A percentile compares a stretch with the other conserved stretches of the same genome.
phyloP scores from a whole-genome alignment of 2,797 vertebrate genomes.

The Enteromius anoplus region DNA sequence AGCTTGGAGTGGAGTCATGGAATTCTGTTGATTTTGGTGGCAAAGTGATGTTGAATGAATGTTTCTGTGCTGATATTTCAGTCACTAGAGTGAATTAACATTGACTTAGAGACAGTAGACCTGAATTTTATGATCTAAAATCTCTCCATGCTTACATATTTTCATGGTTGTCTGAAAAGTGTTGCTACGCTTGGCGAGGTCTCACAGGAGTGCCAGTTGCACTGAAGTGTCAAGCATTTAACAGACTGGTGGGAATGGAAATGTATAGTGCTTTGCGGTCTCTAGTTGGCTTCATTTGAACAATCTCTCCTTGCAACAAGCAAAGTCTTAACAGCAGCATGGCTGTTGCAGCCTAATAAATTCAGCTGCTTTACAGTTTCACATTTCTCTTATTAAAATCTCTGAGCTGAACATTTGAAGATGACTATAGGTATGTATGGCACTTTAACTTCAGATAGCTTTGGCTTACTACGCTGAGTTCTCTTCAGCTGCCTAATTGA shows the following conservation, averaged over 20 bases:
- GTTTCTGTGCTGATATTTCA: not conserved
- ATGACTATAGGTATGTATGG: not conserved
- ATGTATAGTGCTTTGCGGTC: slow-evolving; percentile 53
- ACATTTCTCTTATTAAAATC: not conserved
- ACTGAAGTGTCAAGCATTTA: slow-evolving; percentile 64
- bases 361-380: slow-evolving; percentile 12
- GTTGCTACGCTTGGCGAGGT: slow-evolving; percentile 51
- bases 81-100: slow-evolving; percentile 1
- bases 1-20: not conserved
- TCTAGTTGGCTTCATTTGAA: slow-evolving; percentile 39
- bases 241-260: slow-evolving; percentile 61
- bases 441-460: not conserved
- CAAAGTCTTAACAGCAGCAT: slow-evolving; percentile 35
- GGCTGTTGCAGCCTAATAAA: slow-evolving; percentile 18
- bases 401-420: not conserved
- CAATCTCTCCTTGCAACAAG: slow-evolving; percentile 52
- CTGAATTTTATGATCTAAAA: not conserved
- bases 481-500: slow-evolving; percentile 13
- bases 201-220: slow-evolving; percentile 56
- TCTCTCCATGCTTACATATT: not conserved
- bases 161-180: slow-evolving; percentile 38
- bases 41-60: not conserved
- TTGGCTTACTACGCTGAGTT: slow-evolving; percentile 7
- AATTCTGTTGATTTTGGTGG: not conserved
- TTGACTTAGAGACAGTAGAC: not conserved